phyloP scores from a whole-genome alignment of 2,797 vertebrate species.

The Synaphobranchus kaupii region DNA sequence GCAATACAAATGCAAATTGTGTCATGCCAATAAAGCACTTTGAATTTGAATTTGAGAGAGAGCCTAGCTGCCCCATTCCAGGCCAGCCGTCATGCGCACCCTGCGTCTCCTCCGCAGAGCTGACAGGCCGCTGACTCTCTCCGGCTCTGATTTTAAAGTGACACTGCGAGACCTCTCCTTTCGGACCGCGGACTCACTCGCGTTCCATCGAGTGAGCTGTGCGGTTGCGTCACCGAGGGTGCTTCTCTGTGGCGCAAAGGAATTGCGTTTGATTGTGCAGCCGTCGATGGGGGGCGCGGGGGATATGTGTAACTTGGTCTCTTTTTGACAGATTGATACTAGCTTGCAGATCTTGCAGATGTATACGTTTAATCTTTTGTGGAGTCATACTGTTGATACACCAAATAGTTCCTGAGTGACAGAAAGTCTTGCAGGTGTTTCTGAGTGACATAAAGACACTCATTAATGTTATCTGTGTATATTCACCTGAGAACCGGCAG shows the following conservation, averaged over 20 bases:
- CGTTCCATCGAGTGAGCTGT: background rate
- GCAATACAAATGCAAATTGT: no score
- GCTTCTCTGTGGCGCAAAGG: background rate
- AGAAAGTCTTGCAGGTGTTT: no score
- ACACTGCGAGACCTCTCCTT: conserved; percentile 32
- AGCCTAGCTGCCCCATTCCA: background rate
- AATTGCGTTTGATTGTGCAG: background rate
- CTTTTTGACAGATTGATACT: background rate
- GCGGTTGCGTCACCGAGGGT: background rate
- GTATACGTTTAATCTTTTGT: no score
- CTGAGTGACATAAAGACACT: no score
- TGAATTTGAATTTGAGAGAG: no score
- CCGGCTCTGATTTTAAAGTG: conserved; percentile 48
- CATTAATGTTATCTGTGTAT: no score
- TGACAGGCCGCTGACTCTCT: background rate
- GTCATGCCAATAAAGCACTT: no score
- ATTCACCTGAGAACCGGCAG: no score
- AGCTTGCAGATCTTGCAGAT: background rate
- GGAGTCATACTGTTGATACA: no score
- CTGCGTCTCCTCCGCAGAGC: conserved; percentile 38
- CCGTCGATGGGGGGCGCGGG: background rate
- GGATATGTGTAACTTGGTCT: conserved; percentile 13
- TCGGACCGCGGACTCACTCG: background rate
- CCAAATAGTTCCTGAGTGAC: no score
- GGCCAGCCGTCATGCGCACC: background rate